Conservation (phyloP, 1,140 invertebrate species). For the Halotydeus destructor region DNA sequence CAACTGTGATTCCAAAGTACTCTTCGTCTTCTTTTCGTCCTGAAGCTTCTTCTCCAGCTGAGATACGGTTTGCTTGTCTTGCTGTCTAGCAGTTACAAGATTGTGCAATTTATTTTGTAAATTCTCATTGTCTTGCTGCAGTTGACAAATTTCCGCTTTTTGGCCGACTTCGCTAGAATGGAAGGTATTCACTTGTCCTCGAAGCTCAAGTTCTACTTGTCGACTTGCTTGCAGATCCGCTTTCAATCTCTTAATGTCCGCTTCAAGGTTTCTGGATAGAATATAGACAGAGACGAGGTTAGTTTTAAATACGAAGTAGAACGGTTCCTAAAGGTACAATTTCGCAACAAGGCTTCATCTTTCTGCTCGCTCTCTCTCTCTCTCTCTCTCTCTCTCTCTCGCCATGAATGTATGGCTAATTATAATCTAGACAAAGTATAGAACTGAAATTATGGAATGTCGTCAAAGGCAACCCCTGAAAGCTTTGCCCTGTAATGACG, state of each 20-base stretch:
- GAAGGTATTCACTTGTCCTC: conserved; percentile 47
- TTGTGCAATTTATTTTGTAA: conserved; percentile 53
- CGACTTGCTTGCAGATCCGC: conserved; percentile 42
- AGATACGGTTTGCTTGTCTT: conserved; percentile 51
- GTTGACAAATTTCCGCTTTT: conserved; percentile 46
- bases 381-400: conserved; percentile 12
- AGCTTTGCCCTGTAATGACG: too few species aligned
- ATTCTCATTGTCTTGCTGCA: conserved; percentile 59
- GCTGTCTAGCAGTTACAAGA: conserved; percentile 42
- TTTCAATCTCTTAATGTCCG: conserved; percentile 57
- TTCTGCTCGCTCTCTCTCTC: conserved; percentile 10
- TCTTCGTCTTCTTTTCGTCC: conserved; percentile 52
- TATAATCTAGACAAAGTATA: conserved; percentile 5
- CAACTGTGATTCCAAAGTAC: conserved; percentile 50
- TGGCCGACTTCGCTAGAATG: conserved; percentile 44
- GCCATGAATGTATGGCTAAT: conserved; percentile 4
- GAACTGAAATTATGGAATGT: too few species aligned
- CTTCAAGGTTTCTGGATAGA: conserved; percentile 30
- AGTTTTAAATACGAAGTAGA: too few species aligned
- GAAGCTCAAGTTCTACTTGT: conserved; percentile 58
- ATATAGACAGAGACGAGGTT: too few species aligned
- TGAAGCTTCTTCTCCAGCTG: conserved; percentile 52
- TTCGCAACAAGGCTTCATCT: too few species aligned
- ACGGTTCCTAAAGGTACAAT: too few species aligned
- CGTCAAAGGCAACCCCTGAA: too few species aligned